phyloP scores from a whole-genome alignment of 2,113 vertebrate genomes.

The Grammomys dolichurus region DNA sequence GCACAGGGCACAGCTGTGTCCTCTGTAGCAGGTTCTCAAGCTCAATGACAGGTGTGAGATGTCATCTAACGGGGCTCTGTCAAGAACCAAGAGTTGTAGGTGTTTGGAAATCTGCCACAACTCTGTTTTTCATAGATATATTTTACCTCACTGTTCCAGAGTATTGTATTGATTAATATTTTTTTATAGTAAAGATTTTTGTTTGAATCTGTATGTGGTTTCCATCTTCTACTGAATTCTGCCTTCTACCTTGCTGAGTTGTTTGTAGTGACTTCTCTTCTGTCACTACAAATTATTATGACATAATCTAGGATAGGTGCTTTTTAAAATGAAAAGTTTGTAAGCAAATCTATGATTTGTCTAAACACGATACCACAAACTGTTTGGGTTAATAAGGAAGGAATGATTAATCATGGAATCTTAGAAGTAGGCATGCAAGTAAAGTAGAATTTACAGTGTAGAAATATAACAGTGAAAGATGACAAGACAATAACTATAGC shows the following conservation, averaged over 20 bases:
- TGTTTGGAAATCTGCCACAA: not conserved
- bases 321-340: not conserved
- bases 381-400: not conserved
- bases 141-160: not conserved
- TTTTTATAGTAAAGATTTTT: not conserved
- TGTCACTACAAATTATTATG: not conserved
- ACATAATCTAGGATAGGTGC: not conserved
- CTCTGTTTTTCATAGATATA: not conserved
- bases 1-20: fast-evolving
- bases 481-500: not conserved
- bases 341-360: conserved; percentile 8
- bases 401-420: not conserved
- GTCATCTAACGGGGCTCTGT: not conserved
- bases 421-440: not conserved
- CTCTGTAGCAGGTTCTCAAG: not conserved
- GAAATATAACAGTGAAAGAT: not conserved
- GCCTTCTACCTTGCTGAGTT: not conserved
- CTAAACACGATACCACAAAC: not conserved
- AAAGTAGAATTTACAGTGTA: not conserved
- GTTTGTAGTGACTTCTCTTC: conserved; percentile 13
- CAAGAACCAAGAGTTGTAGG: not conserved
- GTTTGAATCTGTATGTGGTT: not conserved
- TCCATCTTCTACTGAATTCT: not conserved
- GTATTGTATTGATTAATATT: not conserved
- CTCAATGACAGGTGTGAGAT: not conserved